phyloP scores from a whole-genome alignment of 2,888 invertebrate species.

The Lingula anatina region DNA sequence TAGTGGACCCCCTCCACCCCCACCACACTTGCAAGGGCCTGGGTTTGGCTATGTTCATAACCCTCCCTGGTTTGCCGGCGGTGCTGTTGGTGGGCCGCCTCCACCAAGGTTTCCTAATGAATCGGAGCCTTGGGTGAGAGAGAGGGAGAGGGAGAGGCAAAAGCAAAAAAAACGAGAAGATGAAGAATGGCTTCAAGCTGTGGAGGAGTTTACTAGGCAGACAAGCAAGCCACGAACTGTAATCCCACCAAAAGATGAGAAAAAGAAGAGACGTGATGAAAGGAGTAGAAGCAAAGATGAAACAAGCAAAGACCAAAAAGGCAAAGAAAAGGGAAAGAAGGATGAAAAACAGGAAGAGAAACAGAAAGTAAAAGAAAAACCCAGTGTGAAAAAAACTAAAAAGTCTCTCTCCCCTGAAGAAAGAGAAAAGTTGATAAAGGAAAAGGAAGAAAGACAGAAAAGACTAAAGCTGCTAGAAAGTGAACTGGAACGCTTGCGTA shows the following conservation, averaged over 20 bases:
- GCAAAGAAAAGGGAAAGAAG: slow-evolving; percentile 6
- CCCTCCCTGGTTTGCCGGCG: background rate
- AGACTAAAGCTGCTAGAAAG: slow-evolving; percentile 21
- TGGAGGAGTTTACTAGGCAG: background rate
- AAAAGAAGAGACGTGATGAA: background rate
- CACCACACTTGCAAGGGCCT: slow-evolving; percentile 8
- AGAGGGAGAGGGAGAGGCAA: background rate
- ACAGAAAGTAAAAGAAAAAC: slow-evolving; percentile 3
- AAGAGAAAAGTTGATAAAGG: slow-evolving; percentile 14
- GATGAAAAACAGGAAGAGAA: background rate
- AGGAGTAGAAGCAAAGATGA: background rate
- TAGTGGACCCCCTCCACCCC: slow-evolving; percentile 6
- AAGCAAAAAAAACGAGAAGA: background rate
- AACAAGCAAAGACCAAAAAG: slow-evolving; percentile 8
- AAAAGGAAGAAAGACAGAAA: slow-evolving; percentile 18
- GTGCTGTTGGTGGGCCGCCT: background rate
- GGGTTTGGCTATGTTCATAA: background rate
- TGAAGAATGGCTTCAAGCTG: too few relatives aligned
- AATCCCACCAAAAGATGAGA: background rate
- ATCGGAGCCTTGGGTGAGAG: background rate
- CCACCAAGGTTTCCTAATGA: background rate
- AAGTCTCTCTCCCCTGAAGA: background rate
- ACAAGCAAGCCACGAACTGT: background rate
- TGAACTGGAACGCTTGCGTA: slow-evolving; percentile 30
- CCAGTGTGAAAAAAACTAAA: too few relatives aligned